phyloP scores from a whole-genome alignment of 2,113 vertebrate species.

The Pygoscelis adeliae region DNA sequence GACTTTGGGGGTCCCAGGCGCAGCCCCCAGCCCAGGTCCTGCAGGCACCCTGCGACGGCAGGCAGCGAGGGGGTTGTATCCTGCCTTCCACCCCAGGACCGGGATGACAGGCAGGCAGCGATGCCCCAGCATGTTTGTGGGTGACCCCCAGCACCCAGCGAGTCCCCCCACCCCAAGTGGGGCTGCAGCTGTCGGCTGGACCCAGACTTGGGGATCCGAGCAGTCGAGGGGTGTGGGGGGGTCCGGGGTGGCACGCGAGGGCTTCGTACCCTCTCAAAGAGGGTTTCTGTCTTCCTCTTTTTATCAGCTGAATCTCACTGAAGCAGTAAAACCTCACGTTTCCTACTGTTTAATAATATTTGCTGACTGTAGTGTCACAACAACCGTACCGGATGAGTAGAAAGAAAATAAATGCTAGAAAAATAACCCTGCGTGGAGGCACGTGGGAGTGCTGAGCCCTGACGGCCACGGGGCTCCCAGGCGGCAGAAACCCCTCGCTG shows the following conservation, averaged over 20 bases:
- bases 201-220: not conserved
- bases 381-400: constrained; percentile 39
- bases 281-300: constrained; percentile 12
- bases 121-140: not conserved
- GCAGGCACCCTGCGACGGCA: rapidly evolving
- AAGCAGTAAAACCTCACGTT: constrained; percentile 38
- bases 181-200: not conserved
- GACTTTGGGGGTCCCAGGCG: not conserved
- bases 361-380: constrained; percentile 57
- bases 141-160: not conserved
- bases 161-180: not conserved
- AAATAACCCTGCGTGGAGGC: not conserved
- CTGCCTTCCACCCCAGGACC: not conserved
- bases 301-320: not conserved
- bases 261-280: not conserved
- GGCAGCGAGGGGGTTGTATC: rapidly evolving
- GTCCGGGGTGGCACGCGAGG: rapidly evolving
- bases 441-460: not conserved
- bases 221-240: rapidly evolving
- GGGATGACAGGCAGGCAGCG: not conserved
- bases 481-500: not conserved
- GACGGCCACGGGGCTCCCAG: not conserved
- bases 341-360: constrained; percentile 4
- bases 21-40: not conserved
- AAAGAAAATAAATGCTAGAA: not conserved